phyloP scores from a whole-genome alignment of 1,140 invertebrate species.

The Bicyclus anynana region DNA sequence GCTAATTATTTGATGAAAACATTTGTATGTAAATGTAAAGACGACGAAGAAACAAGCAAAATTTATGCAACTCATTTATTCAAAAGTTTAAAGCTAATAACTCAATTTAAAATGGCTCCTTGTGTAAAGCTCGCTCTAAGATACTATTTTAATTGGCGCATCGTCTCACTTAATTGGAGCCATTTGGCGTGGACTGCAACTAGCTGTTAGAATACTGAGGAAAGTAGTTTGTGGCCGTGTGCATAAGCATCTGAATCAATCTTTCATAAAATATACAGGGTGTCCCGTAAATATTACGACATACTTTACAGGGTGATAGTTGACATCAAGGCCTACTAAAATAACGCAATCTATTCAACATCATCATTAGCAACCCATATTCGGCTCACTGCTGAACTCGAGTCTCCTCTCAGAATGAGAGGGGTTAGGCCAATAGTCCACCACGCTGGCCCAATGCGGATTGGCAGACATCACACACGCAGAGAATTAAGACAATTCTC shows the following conservation, averaged over 20 bases:
- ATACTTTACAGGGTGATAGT: no score
- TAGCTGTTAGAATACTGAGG: background rate
- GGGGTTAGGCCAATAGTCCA: no score
- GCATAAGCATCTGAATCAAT: background rate
- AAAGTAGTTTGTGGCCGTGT: background rate
- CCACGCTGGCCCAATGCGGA: no score
- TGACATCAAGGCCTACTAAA: no score
- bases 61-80: background rate
- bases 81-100: slow-evolving; percentile 2
- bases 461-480: no score
- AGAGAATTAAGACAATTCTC: no score
- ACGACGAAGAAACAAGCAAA: background rate
- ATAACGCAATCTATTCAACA: no score
- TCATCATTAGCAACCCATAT: no score
- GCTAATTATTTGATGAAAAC: background rate
- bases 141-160: slow-evolving; percentile 6
- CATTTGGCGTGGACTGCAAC: background rate
- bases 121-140: background rate
- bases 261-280: no score
- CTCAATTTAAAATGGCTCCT: slow-evolving; percentile 6
- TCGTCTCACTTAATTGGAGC: background rate
- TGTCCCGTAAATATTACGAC: no score
- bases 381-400: no score
- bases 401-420: no score
- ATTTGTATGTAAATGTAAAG: background rate